A percentile compares a stretch with the other conserved stretches of the same genome.
Conservation (phyloP, 1,140 invertebrate species). For the Drosophila guanche region DNA sequence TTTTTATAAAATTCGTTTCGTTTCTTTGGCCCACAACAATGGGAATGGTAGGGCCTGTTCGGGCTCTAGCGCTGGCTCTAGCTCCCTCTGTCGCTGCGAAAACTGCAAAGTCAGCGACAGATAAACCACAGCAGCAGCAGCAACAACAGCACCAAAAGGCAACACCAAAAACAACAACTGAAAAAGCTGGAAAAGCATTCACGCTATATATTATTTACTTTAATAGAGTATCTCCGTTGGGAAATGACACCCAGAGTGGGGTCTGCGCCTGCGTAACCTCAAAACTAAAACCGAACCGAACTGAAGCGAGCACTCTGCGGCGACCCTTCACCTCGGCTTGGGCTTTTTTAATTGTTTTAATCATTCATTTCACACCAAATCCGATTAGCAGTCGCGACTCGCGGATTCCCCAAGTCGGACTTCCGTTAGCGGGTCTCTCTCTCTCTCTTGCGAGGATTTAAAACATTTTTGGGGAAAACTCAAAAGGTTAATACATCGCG, state of each 20-base stretch:
- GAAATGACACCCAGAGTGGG: constrained; percentile 45
- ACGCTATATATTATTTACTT: constrained; percentile 76
- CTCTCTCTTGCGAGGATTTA: not conserved
- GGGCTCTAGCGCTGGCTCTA: not conserved
- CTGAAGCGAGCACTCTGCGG: not conserved
- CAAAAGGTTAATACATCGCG: constrained; percentile 21
- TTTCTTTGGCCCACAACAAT: constrained; percentile 63
- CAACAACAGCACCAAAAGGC: too few species aligned
- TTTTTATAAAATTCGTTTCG: constrained; percentile 65
- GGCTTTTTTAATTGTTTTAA: constrained; percentile 63
- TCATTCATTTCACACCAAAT: constrained; percentile 70
- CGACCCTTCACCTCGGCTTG: constrained; percentile 60
- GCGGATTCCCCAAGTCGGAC: constrained; percentile 10
- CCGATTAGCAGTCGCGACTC: constrained; percentile 27
- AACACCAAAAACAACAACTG: too few species aligned
- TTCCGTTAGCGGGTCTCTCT: constrained; percentile 1
- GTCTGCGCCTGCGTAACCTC: not conserved
- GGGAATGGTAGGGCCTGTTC: constrained; percentile 25
- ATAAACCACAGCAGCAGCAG: constrained; percentile 11
- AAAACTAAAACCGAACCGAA: too few species aligned
- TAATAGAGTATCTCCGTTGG: constrained; percentile 69
- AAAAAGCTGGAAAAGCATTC: constrained; percentile 57
- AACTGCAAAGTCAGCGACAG: constrained; percentile 66
- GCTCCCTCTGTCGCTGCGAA: constrained; percentile 40
- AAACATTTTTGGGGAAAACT: constrained; percentile 9